Conservation (phyloP, 37 sponge, comb jelly and placozoan species). For the Haliclona indistincta region DNA sequence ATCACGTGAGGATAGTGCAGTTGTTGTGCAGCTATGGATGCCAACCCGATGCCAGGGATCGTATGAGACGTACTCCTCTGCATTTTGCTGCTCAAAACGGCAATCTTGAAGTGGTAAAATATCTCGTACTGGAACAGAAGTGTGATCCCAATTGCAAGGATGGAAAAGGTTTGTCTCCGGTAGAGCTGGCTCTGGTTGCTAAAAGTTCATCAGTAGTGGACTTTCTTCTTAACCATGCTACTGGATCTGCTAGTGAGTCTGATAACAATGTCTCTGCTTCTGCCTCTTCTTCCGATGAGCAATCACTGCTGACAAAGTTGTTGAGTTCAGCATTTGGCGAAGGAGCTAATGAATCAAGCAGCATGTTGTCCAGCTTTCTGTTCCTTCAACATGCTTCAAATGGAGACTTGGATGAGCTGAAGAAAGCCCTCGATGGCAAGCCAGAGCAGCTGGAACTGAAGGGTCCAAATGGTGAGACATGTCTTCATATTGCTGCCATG, state of each 20-base stretch:
- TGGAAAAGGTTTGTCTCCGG: constrained; percentile 3
- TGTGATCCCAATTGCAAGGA: constrained; percentile 21
- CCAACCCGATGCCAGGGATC: constrained; percentile 8
- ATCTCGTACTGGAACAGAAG: constrained; percentile 7
- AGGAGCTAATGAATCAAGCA: not conserved
- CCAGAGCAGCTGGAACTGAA: not conserved
- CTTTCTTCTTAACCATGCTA: too few relatives aligned
- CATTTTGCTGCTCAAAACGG: constrained; percentile 28
- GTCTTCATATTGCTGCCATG: constrained; percentile 33
- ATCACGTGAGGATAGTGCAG: constrained; percentile 12
- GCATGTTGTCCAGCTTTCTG: not conserved
- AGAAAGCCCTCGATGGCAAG: not conserved
- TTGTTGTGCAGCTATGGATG: constrained; percentile 17
- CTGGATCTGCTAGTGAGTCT: not conserved
- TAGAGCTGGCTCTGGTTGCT: constrained; percentile 16
- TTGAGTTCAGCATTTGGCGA: not conserved
- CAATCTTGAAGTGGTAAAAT: not conserved
- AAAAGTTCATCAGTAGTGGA: constrained; percentile 1
- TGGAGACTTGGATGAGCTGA: constrained; percentile 37
- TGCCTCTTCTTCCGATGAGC: not conserved
- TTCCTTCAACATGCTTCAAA: constrained; percentile 2
- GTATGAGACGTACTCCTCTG: constrained; percentile 6
- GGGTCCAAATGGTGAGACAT: constrained; percentile 37
- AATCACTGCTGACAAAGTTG: not conserved
- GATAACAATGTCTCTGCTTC: not conserved